Percentiles rank a stretch among this genome's conserved stretches.
These are phyloP conservation scores for Heteromyza rotundicornis DNA, from an alignment of 2,888 invertebrate genomes.

Conservation along the genomic window DNA sequence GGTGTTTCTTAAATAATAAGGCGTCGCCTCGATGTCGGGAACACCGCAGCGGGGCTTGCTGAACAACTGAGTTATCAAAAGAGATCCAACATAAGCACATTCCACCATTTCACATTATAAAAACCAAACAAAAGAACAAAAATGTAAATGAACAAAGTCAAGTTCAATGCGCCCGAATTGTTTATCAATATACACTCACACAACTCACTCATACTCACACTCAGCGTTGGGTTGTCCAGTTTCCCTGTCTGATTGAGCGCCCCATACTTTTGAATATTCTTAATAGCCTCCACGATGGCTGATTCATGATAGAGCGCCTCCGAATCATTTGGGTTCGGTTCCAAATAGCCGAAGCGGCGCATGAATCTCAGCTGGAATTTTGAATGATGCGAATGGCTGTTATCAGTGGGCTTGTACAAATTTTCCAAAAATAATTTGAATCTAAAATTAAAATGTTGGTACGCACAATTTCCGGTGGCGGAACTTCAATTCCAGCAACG, in stretches of 20 bases:
- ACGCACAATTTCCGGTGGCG: slow-evolving; percentile 43
- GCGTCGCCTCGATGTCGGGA: slow-evolving; percentile 67
- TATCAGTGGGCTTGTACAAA: not conserved
- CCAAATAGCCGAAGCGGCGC: slow-evolving; percentile 74
- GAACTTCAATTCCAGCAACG: slow-evolving; percentile 34
- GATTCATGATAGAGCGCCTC: slow-evolving; percentile 70
- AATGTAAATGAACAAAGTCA: slow-evolving; percentile 20
- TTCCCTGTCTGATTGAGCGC: slow-evolving; percentile 73
- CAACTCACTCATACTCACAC: slow-evolving; percentile 59
- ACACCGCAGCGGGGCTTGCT: slow-evolving; percentile 74
- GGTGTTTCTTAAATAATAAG: slow-evolving; percentile 30
- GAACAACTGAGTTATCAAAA: slow-evolving; percentile 65
- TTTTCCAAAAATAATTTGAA: not conserved
- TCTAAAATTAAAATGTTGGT: no score
- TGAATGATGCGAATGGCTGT: not conserved
- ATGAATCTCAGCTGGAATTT: slow-evolving; percentile 69
- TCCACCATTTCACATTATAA: not conserved
- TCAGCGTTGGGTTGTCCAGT: slow-evolving; percentile 70
- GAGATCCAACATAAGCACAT: not conserved
- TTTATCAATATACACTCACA: slow-evolving; percentile 1
- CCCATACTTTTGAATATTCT: slow-evolving; percentile 74
- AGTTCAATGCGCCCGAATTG: slow-evolving; percentile 27
- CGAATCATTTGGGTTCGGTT: slow-evolving; percentile 63
- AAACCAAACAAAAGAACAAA: slow-evolving; percentile 33
- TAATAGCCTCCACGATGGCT: slow-evolving; percentile 70